Conservation (phyloP, 2,797 vertebrate genomes). For the Brachyrhaphis roseni region DNA sequence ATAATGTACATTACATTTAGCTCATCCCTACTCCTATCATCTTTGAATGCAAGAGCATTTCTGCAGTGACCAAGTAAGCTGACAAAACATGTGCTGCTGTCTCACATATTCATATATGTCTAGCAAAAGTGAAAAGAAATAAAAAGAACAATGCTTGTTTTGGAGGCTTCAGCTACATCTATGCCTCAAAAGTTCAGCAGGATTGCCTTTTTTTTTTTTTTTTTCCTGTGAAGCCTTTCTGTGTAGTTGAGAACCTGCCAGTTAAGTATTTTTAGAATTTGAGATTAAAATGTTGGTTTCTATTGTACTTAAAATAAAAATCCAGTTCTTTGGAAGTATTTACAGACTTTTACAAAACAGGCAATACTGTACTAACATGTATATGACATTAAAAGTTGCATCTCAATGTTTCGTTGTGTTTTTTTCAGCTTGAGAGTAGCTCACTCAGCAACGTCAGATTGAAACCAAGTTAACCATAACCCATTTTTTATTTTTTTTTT, state of each 20-base stretch:
- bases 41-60: background rate
- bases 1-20: slow-evolving; percentile 22
- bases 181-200: background rate
- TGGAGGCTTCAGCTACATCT: background rate
- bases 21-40: slow-evolving; percentile 29
- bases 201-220: too few relatives aligned
- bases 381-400: background rate
- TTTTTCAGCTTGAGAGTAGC: slow-evolving; percentile 25
- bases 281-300: background rate
- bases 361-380: too few relatives aligned
- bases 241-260: background rate
- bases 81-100: background rate
- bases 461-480: slow-evolving; percentile 36
- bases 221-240: background rate
- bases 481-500: slow-evolving; percentile 21
- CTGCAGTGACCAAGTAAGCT: background rate
- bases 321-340: background rate
- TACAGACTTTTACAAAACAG: background rate
- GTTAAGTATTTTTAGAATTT: background rate
- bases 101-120: background rate
- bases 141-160: background rate
- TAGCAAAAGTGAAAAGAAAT: background rate
- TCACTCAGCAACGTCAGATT: slow-evolving; percentile 11
- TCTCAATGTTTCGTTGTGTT: background rate
- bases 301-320: background rate